Percentiles rank a stretch among this genome's conserved stretches.
These are phyloP conservation scores for Neodiprion pinetum DNA, from an alignment of 1,140 invertebrate species.

Conservation along the genomic window DNA sequence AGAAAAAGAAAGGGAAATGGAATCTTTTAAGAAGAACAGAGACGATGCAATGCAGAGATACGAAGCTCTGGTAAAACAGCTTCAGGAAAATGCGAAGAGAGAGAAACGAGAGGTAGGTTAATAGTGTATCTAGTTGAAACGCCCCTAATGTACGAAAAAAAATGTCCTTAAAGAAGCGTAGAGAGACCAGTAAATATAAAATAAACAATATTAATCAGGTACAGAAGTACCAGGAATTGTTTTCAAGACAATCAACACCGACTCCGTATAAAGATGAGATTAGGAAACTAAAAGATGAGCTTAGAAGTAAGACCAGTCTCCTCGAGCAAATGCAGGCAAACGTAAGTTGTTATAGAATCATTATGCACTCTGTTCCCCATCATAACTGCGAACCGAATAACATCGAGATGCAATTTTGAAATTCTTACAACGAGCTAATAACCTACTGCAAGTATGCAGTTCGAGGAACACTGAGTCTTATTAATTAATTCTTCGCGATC, in stretches of 20 bases:
- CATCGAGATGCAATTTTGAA: constrained; percentile 24
- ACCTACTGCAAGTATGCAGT: constrained; percentile 8
- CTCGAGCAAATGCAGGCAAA: not conserved
- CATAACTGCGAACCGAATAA: not conserved
- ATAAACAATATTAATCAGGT: constrained; percentile 18
- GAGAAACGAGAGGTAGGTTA: constrained; percentile 37
- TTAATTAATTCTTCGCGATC: too few relatives aligned
- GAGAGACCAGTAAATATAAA: not conserved
- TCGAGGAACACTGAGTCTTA: not conserved
- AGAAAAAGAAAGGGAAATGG: constrained; percentile 43
- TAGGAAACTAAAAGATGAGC: not conserved
- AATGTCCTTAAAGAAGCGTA: not conserved
- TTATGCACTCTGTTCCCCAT: not conserved
- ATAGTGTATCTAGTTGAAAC: not conserved
- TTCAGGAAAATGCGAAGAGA: constrained; percentile 41
- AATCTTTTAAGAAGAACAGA: constrained; percentile 46
- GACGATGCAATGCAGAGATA: constrained; percentile 43
- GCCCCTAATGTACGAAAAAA: not conserved
- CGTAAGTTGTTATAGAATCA: not conserved
- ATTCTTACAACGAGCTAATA: constrained; percentile 14
- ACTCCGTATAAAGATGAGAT: constrained; percentile 8
- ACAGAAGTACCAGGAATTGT: constrained; percentile 36
- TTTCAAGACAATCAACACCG: constrained; percentile 28
- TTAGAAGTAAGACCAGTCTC: not conserved
- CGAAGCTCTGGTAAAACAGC: constrained; percentile 43